These are phyloP conservation scores for Dryococelus australis DNA, from an alignment of 2,888 invertebrate species.

Conservation along the genomic window DNA sequence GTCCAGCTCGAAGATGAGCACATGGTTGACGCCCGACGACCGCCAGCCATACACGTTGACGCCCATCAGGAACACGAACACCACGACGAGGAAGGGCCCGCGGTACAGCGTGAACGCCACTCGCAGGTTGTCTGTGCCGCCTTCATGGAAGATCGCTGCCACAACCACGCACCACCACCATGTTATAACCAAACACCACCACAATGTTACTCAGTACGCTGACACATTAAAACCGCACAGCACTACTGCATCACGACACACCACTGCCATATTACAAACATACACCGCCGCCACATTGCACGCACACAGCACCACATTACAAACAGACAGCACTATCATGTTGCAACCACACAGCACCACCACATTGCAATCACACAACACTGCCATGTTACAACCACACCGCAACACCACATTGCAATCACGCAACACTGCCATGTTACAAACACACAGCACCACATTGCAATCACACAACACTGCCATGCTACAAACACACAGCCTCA, in stretches of 20 bases:
- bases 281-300: no score
- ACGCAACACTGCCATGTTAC: not conserved
- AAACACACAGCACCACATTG: no score
- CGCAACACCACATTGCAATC: slow-evolving; percentile 42
- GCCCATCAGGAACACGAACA: slow-evolving; percentile 93
- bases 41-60: slow-evolving; percentile 98
- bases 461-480: slow-evolving; percentile 39
- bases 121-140: slow-evolving; percentile 59
- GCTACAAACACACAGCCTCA: not conserved
- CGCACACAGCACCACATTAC: no score
- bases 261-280: not conserved
- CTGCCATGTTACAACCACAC: not conserved
- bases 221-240: no score
- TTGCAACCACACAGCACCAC: not conserved
- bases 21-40: slow-evolving; percentile 97
- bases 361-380: slow-evolving; percentile 42
- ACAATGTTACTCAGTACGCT: no score
- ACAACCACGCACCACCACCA: slow-evolving; percentile 47
- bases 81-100: slow-evolving; percentile 89
- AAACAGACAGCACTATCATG: slow-evolving; percentile 39
- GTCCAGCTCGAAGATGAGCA: slow-evolving; percentile 95
- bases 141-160: slow-evolving; percentile 78
- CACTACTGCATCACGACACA: no score
- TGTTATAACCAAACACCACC: not conserved
- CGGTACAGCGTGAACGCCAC: slow-evolving; percentile 91